A percentile compares a stretch with the other conserved stretches of the same genome.
These are phyloP conservation scores for Operophtera brumata DNA, from an alignment of 2,888 invertebrate species.

Conservation along the genomic window DNA sequence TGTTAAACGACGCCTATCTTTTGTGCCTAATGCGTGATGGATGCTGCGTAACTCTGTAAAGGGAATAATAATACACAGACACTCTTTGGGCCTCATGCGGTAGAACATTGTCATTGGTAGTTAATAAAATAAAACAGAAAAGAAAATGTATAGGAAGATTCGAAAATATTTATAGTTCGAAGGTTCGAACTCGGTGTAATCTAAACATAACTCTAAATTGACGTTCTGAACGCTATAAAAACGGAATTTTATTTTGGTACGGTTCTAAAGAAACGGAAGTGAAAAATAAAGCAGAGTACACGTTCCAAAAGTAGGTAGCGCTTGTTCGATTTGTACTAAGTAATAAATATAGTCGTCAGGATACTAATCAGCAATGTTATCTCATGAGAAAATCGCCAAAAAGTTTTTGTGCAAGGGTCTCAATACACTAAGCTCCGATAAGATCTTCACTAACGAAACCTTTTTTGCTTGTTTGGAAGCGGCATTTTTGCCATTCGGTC, in stretches of 20 bases:
- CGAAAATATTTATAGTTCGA: no score
- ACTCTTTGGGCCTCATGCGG: no score
- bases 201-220: constrained; percentile 17
- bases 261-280: constrained; percentile 23
- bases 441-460: constrained; percentile 63
- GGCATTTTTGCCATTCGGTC: constrained; percentile 32
- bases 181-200: no score
- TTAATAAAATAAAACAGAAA: constrained; percentile 14
- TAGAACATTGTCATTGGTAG: background rate
- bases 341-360: constrained; percentile 60
- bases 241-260: constrained; percentile 12
- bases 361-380: constrained; percentile 56
- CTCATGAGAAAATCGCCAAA: constrained; percentile 56
- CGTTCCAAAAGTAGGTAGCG: constrained; percentile 12
- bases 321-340: constrained; percentile 26
- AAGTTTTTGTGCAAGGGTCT: constrained; percentile 53
- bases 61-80: constrained; percentile 33
- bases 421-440: constrained; percentile 57
- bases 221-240: constrained; percentile 50
- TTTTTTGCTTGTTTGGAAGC: constrained; percentile 47
- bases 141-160: no score
- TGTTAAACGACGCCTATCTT: constrained; percentile 78
- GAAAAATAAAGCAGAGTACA: constrained; percentile 16
- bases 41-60: constrained; percentile 65
- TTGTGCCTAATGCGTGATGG: constrained; percentile 75